phyloP scores from a whole-genome alignment of 2,888 invertebrate species.

The Limnephilus marmoratus region DNA sequence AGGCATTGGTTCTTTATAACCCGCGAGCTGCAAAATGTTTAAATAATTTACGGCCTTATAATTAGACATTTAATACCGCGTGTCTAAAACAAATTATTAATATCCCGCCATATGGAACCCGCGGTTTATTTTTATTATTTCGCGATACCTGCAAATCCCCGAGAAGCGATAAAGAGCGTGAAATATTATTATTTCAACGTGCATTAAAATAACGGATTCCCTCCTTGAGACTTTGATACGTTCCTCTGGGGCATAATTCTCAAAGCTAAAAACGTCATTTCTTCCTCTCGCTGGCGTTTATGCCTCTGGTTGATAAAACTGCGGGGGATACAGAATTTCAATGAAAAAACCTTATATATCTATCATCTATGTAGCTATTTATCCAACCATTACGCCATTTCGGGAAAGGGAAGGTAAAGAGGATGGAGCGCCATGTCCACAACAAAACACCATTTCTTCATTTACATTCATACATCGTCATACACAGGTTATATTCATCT shows the following conservation, averaged over 20 bases:
- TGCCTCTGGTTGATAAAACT: not conserved
- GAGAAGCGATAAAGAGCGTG: conserved; percentile 49
- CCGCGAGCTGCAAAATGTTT: not conserved
- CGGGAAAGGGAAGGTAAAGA: too few species aligned
- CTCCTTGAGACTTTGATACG: conserved; percentile 51
- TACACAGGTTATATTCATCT: too few species aligned
- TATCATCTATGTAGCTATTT: not conserved
- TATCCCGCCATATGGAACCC: conserved; percentile 24
- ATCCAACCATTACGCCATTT: too few species aligned
- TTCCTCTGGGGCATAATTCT: conserved; percentile 34
- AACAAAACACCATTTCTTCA: too few species aligned
- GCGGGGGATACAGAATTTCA: not conserved
- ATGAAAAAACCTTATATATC: too few species aligned
- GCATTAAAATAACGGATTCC: conserved; percentile 57
- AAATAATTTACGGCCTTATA: conserved; percentile 7
- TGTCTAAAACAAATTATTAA: conserved; percentile 35
- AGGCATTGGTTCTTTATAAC: not conserved
- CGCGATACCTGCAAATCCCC: conserved; percentile 60
- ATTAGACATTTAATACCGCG: conserved; percentile 4
- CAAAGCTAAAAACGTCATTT: conserved; percentile 24
- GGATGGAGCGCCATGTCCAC: too few species aligned
- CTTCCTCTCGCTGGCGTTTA: conserved; percentile 21
- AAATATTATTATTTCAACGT: conserved; percentile 61
- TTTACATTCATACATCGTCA: too few species aligned
- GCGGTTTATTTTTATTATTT: conserved; percentile 41